Evolutionary conservation across 2,888 invertebrate genomes (phyloP).

Genomic region (Drosophila anomalipes): DNA sequence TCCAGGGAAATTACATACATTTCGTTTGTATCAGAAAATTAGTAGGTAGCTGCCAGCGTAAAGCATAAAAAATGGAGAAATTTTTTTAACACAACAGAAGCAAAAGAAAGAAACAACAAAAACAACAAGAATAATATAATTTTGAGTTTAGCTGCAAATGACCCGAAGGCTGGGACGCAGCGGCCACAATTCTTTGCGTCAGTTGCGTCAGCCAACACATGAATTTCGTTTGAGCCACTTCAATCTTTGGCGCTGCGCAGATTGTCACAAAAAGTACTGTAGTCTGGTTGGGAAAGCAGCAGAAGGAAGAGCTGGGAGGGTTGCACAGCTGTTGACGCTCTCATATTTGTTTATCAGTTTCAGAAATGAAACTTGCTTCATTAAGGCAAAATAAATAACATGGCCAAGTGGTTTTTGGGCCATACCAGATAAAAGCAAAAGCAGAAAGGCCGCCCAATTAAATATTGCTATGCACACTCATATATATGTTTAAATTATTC

Average conservation of each 20-base stretch:
- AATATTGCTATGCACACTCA: conserved; percentile 45
- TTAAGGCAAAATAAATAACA: conserved; percentile 75
- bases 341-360: conserved; percentile 77
- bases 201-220: conserved; percentile 37
- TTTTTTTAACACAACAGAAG: conserved; percentile 36
- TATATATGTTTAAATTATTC: conserved; percentile 44
- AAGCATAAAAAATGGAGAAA: conserved; percentile 62
- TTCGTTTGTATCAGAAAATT: conserved; percentile 78
- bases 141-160: conserved; percentile 70
- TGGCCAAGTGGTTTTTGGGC: conserved; percentile 65
- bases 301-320: conserved; percentile 14
- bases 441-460: conserved; percentile 42
- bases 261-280: conserved; percentile 28
- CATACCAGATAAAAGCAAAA: conserved; percentile 47
- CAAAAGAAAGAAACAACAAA: conserved; percentile 6
- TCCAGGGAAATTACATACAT: conserved; percentile 79
- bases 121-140: conserved; percentile 56
- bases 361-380: conserved; percentile 57
- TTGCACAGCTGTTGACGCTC: conserved; percentile 67
- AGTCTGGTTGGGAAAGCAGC: conserved; percentile 9
- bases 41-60: conserved; percentile 68
- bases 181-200: conserved; percentile 26
- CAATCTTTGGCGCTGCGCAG: conserved; percentile 18
- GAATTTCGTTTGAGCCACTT: conserved; percentile 32
- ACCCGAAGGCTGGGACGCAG: conserved; percentile 57